These are phyloP conservation scores for Hippoglossus hippoglossus DNA, from an alignment of 2,797 vertebrate species.

Conservation along the genomic window DNA sequence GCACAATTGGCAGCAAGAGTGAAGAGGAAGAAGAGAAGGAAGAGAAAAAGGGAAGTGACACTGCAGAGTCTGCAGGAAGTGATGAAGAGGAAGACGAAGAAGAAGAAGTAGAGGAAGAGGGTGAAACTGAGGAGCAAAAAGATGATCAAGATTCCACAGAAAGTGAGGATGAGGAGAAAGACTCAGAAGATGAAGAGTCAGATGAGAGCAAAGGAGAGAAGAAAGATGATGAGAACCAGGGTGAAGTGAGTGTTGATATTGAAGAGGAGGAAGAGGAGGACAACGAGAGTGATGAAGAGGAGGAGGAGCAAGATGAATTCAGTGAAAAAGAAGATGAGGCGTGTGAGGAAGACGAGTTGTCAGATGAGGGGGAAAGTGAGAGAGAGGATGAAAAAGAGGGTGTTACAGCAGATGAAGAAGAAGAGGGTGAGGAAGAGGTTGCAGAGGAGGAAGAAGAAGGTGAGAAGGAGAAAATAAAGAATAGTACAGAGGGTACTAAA, in stretches of 20 bases:
- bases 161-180: constrained; percentile 32
- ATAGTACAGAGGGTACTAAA: constrained; percentile 12
- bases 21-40: constrained; percentile 26
- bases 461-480: neutral
- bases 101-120: constrained; percentile 19
- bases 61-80: constrained; percentile 4
- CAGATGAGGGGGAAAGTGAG: constrained; percentile 2
- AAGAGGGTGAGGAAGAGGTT: constrained; percentile 20
- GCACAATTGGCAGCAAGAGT: constrained; percentile 7
- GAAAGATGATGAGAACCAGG: constrained; percentile 22
- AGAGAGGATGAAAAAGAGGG: neutral
- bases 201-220: constrained; percentile 25
- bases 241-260: constrained; percentile 21
- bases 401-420: neutral
- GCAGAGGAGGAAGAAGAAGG: constrained; percentile 12
- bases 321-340: constrained; percentile 24
- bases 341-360: neutral
- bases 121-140: constrained; percentile 26
- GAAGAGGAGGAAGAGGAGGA: constrained; percentile 31
- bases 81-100: constrained; percentile 19
- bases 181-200: constrained; percentile 16
- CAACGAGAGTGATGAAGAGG: constrained; percentile 31
- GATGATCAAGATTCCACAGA: constrained; percentile 10
- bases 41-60: constrained; percentile 15
- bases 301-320: constrained; percentile 7